phyloP scores from a whole-genome alignment of 2,113 vertebrate species.

The Spea multiplicata region DNA sequence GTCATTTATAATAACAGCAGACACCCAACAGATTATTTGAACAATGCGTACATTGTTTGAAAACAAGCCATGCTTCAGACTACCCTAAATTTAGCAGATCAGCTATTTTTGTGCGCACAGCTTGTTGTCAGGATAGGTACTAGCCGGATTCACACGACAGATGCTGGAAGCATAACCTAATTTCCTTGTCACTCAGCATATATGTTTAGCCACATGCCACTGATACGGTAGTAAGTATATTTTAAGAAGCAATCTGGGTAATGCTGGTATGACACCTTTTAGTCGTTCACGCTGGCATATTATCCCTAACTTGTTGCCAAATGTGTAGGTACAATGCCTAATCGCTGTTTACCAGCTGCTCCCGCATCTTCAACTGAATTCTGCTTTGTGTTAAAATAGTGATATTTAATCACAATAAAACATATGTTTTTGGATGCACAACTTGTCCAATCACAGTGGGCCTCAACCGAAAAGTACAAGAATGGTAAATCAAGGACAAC shows the following conservation, averaged over 20 bases:
- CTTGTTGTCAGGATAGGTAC: neutral
- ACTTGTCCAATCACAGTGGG: no score
- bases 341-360: no score
- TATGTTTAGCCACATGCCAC: neutral
- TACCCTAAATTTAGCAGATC: conserved; percentile 9
- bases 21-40: conserved; percentile 24
- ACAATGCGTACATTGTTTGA: conserved; percentile 26
- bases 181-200: neutral
- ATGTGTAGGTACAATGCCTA: no score
- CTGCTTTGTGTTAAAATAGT: no score
- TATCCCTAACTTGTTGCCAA: no score
- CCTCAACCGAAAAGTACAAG: no score
- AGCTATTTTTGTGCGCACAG: conserved; percentile 22
- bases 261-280: no score
- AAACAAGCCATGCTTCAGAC: conserved; percentile 11
- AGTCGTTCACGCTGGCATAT: no score
- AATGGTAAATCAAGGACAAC: no score
- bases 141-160: conserved; percentile 1
- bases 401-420: no score
- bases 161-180: neutral
- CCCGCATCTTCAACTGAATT: no score
- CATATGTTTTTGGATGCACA: no score
- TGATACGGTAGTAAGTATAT: neutral
- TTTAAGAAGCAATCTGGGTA: neutral
- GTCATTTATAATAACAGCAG: conserved; percentile 10